Conservation (phyloP, 2,113 vertebrate genomes). For the Eulacestoma nigropectus region DNA sequence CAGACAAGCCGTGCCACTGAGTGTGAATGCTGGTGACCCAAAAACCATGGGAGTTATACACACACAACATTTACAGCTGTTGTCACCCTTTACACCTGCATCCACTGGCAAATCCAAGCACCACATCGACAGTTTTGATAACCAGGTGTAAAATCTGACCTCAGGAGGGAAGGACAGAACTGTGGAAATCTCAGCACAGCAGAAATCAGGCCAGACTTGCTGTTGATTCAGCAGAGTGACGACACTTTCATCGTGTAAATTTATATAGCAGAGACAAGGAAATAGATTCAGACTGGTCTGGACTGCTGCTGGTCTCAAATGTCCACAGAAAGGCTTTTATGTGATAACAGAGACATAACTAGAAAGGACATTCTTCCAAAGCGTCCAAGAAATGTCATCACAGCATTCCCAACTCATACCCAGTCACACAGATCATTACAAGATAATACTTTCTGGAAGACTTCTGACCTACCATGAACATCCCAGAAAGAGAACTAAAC, state of each 20-base stretch:
- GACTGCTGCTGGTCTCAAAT: neutral
- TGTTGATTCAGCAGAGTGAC: neutral
- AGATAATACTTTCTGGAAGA: neutral
- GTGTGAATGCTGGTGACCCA: fast-evolving
- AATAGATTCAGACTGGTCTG: neutral
- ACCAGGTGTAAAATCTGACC: neutral
- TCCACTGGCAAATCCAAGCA: neutral
- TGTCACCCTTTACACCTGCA: neutral
- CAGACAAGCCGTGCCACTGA: neutral
- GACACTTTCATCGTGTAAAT: neutral
- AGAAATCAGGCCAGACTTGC: neutral
- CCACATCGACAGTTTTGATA: fast-evolving
- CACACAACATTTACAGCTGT: neutral
- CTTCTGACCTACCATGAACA: neutral
- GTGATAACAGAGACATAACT: neutral
- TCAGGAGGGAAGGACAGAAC: neutral
- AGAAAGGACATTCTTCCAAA: neutral
- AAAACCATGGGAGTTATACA: fast-evolving
- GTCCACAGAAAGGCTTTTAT: neutral
- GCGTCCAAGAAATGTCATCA: neutral
- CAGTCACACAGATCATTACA: neutral
- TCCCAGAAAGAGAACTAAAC: neutral
- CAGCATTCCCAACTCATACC: neutral
- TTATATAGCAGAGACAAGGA: neutral
- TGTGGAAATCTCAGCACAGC: neutral